Percentiles rank a stretch among this genome's conserved stretches.
These are phyloP conservation scores for Erannis defoliaria DNA, from an alignment of 2,888 invertebrate species.

Conservation along the genomic window DNA sequence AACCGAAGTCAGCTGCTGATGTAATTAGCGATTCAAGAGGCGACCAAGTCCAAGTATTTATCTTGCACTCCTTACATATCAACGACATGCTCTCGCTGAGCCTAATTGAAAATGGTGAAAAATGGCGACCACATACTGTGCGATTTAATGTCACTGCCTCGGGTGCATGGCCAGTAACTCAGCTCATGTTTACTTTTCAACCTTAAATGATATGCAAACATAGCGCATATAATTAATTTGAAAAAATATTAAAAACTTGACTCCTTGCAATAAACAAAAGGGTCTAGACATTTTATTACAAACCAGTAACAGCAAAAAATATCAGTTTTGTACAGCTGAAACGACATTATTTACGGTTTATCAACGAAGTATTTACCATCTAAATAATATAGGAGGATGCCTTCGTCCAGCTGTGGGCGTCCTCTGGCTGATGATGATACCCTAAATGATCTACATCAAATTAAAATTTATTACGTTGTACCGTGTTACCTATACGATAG, in stretches of 20 bases:
- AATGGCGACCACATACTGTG: slow-evolving; percentile 72
- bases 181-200: slow-evolving; percentile 52
- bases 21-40: slow-evolving; percentile 68
- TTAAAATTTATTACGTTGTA: too few species aligned
- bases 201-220: slow-evolving; percentile 33
- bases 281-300: slow-evolving; percentile 21
- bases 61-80: slow-evolving; percentile 57
- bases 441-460: too few species aligned
- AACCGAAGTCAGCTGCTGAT: slow-evolving; percentile 72
- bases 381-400: too few species aligned
- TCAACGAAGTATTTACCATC: too few species aligned
- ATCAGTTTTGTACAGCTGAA: background rate
- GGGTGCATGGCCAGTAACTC: slow-evolving; percentile 48
- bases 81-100: slow-evolving; percentile 52
- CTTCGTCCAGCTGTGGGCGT: too few species aligned
- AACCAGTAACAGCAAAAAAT: background rate
- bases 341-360: background rate
- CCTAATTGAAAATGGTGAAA: slow-evolving; percentile 75
- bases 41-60: slow-evolving; percentile 55
- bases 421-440: too few species aligned
- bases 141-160: slow-evolving; percentile 64
- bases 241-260: slow-evolving; percentile 18
- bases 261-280: slow-evolving; percentile 28
- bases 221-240: slow-evolving; percentile 16
- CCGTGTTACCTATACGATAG: too few species aligned